phyloP scores from a whole-genome alignment of 2,113 vertebrate species.

The Mesitornis unicolor region DNA sequence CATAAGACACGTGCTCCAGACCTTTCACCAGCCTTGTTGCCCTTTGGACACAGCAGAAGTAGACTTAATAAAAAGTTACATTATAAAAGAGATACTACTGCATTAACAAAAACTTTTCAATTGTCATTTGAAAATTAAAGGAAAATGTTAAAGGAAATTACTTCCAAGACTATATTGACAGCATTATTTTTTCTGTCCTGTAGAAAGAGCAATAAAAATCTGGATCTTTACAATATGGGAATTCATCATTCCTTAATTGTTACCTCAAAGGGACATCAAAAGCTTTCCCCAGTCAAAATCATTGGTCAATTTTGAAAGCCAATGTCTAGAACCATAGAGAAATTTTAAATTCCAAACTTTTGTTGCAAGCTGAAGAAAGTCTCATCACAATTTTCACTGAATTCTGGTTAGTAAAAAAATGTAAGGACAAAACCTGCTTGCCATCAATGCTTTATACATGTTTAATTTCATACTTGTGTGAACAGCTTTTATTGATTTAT shows the following conservation, averaged over 20 bases:
- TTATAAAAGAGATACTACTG: neutral
- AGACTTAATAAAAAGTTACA: neutral
- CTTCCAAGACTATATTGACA: neutral
- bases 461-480: neutral
- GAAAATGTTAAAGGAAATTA: neutral
- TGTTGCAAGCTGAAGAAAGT: neutral
- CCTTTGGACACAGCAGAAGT: no score
- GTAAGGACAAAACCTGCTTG: neutral
- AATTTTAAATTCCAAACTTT: neutral
- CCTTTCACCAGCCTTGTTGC: no score
- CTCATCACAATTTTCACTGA: neutral
- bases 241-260: neutral
- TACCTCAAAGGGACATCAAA: neutral
- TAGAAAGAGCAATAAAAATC: neutral
- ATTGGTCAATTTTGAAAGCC: neutral
- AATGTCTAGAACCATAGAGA: neutral
- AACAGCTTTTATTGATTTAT: constrained; percentile 5
- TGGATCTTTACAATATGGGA: neutral
- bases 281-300: neutral
- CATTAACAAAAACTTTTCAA: neutral
- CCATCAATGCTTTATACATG: neutral
- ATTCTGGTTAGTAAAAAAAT: neutral
- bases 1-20: no score
- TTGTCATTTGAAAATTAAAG: neutral
- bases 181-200: neutral